Conservation (phyloP, 2,888 invertebrate species). For the Lordiphosa fenestrarum region DNA sequence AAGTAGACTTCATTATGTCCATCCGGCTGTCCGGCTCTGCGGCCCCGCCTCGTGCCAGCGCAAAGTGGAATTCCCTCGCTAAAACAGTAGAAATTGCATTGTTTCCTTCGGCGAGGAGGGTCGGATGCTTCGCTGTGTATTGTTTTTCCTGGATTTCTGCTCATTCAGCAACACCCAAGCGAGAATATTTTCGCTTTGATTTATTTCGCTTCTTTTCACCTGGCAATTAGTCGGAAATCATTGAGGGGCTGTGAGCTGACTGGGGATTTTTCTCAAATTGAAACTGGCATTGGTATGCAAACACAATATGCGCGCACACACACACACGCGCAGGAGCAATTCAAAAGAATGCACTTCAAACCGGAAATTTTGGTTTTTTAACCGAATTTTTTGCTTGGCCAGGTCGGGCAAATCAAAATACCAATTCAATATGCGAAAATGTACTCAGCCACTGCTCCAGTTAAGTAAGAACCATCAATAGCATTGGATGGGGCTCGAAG, state of each 20-base stretch:
- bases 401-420: conserved; percentile 21
- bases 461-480: conserved; percentile 1
- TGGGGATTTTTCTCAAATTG: conserved; percentile 31
- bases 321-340: background rate
- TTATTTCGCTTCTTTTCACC: conserved; percentile 44
- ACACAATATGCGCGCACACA: conserved; percentile 3
- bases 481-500: background rate
- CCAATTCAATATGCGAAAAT: conserved; percentile 14
- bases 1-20: conserved; percentile 60
- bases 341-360: conserved; percentile 6
- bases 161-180: conserved; percentile 13
- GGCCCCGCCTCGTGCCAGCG: conserved; percentile 20
- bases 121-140: conserved; percentile 13
- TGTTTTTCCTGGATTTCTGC: conserved; percentile 17
- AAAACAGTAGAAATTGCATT: conserved; percentile 63
- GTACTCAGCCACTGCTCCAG: background rate
- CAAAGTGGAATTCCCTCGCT: conserved; percentile 44
- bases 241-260: conserved; percentile 38
- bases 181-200: conserved; percentile 49
- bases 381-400: conserved; percentile 16
- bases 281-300: conserved; percentile 30
- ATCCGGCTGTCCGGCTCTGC: conserved; percentile 32
- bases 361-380: conserved; percentile 18
- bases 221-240: conserved; percentile 51
- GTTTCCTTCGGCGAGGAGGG: conserved; percentile 30